Percentiles rank a stretch among this genome's conserved stretches.
Conservation (phyloP, 2,113 vertebrate genomes). For the Nannobrachium achirus region DNA sequence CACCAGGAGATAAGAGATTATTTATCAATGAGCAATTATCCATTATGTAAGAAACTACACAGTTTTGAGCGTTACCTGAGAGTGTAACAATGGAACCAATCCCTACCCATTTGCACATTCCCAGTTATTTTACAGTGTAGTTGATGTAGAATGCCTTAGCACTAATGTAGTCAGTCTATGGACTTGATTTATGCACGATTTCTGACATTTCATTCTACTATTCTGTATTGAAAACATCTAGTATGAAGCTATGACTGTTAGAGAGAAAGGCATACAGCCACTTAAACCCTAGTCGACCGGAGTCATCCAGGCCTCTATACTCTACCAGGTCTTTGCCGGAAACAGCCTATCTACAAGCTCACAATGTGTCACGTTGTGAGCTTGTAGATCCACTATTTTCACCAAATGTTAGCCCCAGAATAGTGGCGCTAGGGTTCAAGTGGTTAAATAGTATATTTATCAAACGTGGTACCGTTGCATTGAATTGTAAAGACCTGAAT, state of each 20-base stretch:
- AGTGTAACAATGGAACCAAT: too few species aligned
- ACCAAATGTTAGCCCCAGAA: too few species aligned
- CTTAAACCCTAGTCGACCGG: too few species aligned
- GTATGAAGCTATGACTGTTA: constrained; percentile 4
- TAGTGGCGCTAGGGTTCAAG: constrained; percentile 6
- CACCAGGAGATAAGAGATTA: constrained; percentile 30
- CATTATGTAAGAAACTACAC: not conserved
- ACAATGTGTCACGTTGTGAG: too few species aligned
- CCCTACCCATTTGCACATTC: too few species aligned
- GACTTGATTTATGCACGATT: constrained; percentile 18
- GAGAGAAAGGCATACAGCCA: constrained; percentile 8
- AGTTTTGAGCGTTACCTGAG: too few species aligned
- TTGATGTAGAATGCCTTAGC: not conserved
- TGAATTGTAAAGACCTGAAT: constrained; percentile 17
- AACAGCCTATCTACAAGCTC: too few species aligned
- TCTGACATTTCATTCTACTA: constrained; percentile 9
- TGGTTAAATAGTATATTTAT: not conserved
- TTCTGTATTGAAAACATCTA: constrained; percentile 17
- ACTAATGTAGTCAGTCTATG: not conserved
- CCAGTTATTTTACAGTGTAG: too few species aligned
- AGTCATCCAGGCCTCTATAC: too few species aligned
- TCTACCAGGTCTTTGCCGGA: too few species aligned
- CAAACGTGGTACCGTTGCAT: not conserved
- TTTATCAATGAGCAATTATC: constrained; percentile 10
- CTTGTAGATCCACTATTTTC: too few species aligned